phyloP scores from a whole-genome alignment of 2,797 vertebrate species.

The Carcharodon carcharias region DNA sequence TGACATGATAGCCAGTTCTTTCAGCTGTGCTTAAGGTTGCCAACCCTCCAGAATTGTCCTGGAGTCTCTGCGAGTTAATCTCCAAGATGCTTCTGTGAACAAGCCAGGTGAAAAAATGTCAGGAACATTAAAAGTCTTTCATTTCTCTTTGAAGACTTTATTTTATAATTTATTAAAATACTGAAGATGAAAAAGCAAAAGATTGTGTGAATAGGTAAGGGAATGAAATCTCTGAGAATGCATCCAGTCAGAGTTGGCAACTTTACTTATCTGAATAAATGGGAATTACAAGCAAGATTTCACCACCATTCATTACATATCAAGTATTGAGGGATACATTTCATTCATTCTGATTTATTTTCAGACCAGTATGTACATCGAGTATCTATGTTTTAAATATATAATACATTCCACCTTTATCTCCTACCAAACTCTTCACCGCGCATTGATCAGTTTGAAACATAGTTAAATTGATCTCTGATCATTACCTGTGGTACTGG shows the following conservation, averaged over 20 bases:
- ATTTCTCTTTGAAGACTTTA: neutral
- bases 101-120: neutral
- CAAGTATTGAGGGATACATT: neutral
- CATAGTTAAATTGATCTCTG: neutral
- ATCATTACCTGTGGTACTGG: neutral
- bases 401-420: neutral
- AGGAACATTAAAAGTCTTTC: neutral
- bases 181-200: neutral
- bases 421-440: neutral
- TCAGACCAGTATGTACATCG: neutral
- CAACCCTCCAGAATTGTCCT: neutral
- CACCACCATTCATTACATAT: neutral
- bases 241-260: neutral
- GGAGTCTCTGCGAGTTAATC: neutral
- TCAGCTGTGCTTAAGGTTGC: neutral
- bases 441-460: neutral
- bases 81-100: too few relatives aligned
- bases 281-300: neutral
- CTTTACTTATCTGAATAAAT: neutral
- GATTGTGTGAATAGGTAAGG: neutral
- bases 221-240: too few relatives aligned
- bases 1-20: neutral
- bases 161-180: neutral
- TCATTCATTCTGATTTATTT: slow-evolving; percentile 12
- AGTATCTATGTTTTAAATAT: neutral